A percentile compares a stretch with the other conserved stretches of the same genome.
These are phyloP conservation scores for Microctenopoma stevenorrisi DNA, from an alignment of 2,797 vertebrate genomes.

Conservation along the genomic window DNA sequence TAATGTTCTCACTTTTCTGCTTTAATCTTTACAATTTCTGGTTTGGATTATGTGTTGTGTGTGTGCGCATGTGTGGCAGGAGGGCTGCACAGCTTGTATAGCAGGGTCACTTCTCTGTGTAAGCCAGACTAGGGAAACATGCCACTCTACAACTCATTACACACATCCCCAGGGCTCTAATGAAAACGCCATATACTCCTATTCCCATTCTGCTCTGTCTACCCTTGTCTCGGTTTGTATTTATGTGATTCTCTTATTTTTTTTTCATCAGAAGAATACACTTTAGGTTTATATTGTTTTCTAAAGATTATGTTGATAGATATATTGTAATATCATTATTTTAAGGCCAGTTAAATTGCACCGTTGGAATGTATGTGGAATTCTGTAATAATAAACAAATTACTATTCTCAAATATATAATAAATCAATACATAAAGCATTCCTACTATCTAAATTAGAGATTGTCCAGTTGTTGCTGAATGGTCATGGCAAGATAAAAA, in stretches of 20 bases:
- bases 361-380: neutral
- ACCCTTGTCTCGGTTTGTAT: constrained; percentile 16
- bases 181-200: constrained; percentile 47
- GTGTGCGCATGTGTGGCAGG: constrained; percentile 8
- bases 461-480: constrained; percentile 1
- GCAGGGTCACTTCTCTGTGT: constrained; percentile 67
- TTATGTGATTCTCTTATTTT: constrained; percentile 25
- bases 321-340: constrained; percentile 13
- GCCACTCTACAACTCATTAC: constrained; percentile 64
- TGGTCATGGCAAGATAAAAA: neutral
- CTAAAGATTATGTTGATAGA: constrained; percentile 2
- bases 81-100: constrained; percentile 45
- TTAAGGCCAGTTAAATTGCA: constrained; percentile 13
- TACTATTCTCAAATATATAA: constrained; percentile 4
- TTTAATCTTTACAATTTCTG: constrained; percentile 2
- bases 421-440: constrained; percentile 7
- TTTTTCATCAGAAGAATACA: constrained; percentile 8
- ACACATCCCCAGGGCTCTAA: constrained; percentile 58
- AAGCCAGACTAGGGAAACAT: constrained; percentile 63
- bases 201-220: constrained; percentile 26
- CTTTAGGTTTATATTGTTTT: neutral
- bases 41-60: constrained; percentile 21
- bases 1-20: neutral
- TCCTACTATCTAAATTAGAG: constrained; percentile 1
- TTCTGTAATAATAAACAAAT: neutral